phyloP scores from a whole-genome alignment of 2,797 vertebrate genomes.

The Cryptoprocta ferox region DNA sequence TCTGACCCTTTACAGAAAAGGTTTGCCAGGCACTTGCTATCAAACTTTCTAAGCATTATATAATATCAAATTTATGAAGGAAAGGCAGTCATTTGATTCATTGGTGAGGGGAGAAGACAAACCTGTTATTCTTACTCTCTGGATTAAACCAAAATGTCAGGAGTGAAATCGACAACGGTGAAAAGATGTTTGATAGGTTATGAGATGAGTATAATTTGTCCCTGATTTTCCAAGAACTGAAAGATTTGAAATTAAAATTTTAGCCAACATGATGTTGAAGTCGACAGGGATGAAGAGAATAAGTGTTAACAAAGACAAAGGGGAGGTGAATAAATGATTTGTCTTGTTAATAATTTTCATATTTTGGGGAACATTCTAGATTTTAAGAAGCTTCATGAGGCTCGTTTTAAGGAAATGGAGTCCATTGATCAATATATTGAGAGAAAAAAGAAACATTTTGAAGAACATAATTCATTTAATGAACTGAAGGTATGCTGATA shows the following conservation, averaged over 20 bases:
- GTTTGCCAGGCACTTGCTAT: not conserved
- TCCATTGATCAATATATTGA: slow-evolving; percentile 95
- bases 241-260: slow-evolving; percentile 49
- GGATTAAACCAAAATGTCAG: not conserved
- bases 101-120: not conserved
- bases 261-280: slow-evolving; percentile 36
- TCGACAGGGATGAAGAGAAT: not conserved
- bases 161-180: not conserved
- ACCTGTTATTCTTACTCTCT: not conserved
- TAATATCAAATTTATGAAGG: not conserved
- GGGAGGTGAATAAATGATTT: slow-evolving; percentile 37
- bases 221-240: slow-evolving; percentile 25
- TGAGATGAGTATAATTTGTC: not conserved
- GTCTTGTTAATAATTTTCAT: slow-evolving; percentile 54
- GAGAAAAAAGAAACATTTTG: slow-evolving; percentile 90
- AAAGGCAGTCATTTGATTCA: not conserved
- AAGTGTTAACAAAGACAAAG: slow-evolving; percentile 10
- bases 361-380: slow-evolving; percentile 86
- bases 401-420: slow-evolving; percentile 96
- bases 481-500: slow-evolving; percentile 90
- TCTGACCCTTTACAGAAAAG: not conserved
- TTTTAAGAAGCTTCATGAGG: slow-evolving; percentile 96
- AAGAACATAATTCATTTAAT: slow-evolving; percentile 85
- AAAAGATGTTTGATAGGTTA: not conserved
- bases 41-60: slow-evolving; percentile 18